A percentile compares a stretch with the other conserved stretches of the same genome.
Conservation (phyloP, 2,888 invertebrate species). For the Bellardia pandia region DNA sequence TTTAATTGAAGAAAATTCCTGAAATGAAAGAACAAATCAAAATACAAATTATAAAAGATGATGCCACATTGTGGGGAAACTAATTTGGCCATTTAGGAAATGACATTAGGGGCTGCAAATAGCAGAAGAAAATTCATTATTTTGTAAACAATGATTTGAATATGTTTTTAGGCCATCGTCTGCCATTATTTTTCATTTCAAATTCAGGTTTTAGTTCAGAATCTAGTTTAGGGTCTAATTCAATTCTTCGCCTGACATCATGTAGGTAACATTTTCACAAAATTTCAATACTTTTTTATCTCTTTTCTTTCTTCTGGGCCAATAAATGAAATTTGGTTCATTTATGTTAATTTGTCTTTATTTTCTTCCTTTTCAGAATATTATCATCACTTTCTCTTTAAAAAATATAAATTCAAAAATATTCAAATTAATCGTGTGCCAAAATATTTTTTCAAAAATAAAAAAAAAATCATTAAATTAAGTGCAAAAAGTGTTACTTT, state of each 20-base stretch:
- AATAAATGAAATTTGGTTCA: neutral
- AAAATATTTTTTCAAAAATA: constrained; percentile 71
- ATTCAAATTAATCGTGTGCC: constrained; percentile 76
- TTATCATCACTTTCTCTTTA: neutral
- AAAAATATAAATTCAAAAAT: constrained; percentile 31
- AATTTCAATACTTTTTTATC: constrained; percentile 33
- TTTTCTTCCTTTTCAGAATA: constrained; percentile 45
- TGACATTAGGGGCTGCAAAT: too few relatives aligned
- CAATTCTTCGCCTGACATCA: neutral
- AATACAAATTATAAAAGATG: neutral
- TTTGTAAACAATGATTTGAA: too few relatives aligned
- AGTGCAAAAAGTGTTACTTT: constrained; percentile 65
- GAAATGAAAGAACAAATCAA: neutral
- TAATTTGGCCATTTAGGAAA: too few relatives aligned
- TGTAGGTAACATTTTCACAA: constrained; percentile 13
- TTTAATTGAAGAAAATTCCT: neutral
- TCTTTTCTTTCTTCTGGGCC: constrained; percentile 8
- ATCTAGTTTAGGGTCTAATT: too few relatives aligned
- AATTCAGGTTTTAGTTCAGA: too few relatives aligned
- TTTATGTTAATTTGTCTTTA: neutral
- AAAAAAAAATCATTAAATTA: constrained; percentile 28
- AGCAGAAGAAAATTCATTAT: too few relatives aligned
- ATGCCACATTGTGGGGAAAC: constrained; percentile 3
- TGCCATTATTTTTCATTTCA: too few relatives aligned
- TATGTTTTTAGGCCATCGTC: too few relatives aligned